Conservation (phyloP, 1,140 invertebrate species). For the Prorops nasuta region DNA sequence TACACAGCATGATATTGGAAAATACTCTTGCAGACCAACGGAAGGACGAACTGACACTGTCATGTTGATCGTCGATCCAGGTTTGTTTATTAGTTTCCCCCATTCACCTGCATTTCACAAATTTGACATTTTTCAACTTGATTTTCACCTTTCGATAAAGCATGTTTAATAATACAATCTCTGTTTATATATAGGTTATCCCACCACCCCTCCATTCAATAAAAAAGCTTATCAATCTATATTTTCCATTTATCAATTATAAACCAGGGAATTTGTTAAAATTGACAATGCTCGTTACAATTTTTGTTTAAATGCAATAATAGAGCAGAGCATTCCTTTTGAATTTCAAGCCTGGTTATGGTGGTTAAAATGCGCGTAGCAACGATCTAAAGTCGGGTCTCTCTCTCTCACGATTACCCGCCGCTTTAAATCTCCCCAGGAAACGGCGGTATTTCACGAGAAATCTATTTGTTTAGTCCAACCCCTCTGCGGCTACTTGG, state of each 20-base stretch:
- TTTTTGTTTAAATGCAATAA: too few species aligned
- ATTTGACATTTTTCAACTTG: too few species aligned
- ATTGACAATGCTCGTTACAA: too few species aligned
- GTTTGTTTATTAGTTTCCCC: conserved; percentile 29
- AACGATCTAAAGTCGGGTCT: conserved; percentile 30
- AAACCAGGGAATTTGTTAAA: too few species aligned
- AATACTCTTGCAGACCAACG: conserved; percentile 60
- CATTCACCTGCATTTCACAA: background rate
- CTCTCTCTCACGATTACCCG: conserved; percentile 36
- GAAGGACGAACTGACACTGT: conserved; percentile 55
- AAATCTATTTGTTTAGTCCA: conserved; percentile 49
- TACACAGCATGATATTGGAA: conserved; percentile 53
- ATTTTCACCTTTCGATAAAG: too few species aligned
- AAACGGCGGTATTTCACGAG: conserved; percentile 46
- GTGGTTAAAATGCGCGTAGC: conserved; percentile 1
- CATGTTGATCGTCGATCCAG: conserved; percentile 55
- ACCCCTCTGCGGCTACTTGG: conserved; percentile 32
- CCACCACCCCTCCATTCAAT: too few species aligned
- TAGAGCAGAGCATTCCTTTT: too few species aligned
- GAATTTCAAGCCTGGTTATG: too few species aligned
- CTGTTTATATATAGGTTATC: too few species aligned
- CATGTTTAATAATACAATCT: too few species aligned
- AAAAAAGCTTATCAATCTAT: too few species aligned
- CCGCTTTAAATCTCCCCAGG: conserved; percentile 40
- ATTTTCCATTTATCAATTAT: too few species aligned